Conservation (phyloP, 2,113 vertebrate species). For the Zosterops lateralis region DNA sequence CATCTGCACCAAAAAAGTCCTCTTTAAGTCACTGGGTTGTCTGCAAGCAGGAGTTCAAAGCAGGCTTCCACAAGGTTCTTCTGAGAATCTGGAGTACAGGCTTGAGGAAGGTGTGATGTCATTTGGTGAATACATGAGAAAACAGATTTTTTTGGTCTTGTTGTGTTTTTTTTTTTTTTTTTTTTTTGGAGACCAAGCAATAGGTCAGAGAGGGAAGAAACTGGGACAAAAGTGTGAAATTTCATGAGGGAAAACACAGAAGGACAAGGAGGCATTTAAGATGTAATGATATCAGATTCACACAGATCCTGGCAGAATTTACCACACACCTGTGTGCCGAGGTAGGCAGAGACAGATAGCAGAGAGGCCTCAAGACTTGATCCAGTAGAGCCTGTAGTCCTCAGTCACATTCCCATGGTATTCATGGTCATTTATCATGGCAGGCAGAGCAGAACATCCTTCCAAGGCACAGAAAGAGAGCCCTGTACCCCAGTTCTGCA, state of each 20-base stretch:
- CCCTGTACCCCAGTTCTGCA: background rate
- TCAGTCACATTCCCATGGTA: background rate
- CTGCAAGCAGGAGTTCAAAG: background rate
- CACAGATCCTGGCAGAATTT: background rate
- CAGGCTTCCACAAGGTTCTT: background rate
- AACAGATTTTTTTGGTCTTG: background rate
- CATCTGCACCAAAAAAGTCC: background rate
- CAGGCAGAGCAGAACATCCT: background rate
- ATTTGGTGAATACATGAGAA: background rate
- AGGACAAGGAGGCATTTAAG: background rate
- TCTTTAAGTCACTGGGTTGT: background rate
- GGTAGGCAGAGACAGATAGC: background rate
- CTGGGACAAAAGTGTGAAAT: background rate
- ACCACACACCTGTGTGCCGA: background rate
- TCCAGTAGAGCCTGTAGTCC: background rate
- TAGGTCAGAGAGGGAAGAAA: background rate
- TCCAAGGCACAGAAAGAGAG: background rate
- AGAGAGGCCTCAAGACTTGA: background rate
- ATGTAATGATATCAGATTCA: background rate
- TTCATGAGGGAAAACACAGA: background rate
- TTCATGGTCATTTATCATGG: background rate
- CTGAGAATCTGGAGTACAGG: background rate
- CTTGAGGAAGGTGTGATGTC: background rate
- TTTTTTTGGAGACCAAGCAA: background rate
- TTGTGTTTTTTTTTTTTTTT: background rate